Conservation (phyloP, 2,113 vertebrate species). For the Australoheros scitulus region DNA sequence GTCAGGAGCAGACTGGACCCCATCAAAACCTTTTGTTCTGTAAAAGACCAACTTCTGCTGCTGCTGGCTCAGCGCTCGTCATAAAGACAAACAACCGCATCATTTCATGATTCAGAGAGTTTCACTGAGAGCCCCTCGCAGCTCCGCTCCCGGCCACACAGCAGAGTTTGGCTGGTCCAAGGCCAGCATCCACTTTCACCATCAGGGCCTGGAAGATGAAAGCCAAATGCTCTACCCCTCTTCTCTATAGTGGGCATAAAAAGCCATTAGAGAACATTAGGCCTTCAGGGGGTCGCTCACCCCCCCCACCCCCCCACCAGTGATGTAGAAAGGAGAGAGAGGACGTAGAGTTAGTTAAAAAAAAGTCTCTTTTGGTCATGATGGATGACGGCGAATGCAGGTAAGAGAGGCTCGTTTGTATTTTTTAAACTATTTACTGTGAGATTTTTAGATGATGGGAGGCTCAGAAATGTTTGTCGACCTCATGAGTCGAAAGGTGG, state of each 20-base stretch:
- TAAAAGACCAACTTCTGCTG: not conserved
- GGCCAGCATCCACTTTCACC: constrained; percentile 11
- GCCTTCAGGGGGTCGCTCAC: constrained; percentile 28
- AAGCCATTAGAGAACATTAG: constrained; percentile 64
- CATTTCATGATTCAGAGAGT: not conserved
- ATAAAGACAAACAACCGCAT: not conserved
- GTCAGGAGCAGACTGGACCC: no score
- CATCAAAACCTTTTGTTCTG: not conserved
- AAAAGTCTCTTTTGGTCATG: constrained; percentile 1
- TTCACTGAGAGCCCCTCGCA: constrained; percentile 8
- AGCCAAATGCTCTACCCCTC: not conserved
- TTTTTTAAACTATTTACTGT: not conserved
- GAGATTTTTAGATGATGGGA: not conserved
- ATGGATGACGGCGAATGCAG: constrained; percentile 22
- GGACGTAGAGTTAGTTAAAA: constrained; percentile 2
- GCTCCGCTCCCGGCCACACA: constrained; percentile 19
- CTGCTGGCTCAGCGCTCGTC: not conserved
- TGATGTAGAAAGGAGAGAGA: constrained; percentile 27
- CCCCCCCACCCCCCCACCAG: not conserved
- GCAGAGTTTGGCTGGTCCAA: not conserved
- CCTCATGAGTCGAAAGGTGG: not conserved
- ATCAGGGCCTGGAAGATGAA: constrained; percentile 19
- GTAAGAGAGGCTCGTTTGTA: constrained; percentile 4
- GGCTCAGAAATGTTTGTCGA: not conserved
- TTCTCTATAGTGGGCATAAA: constrained; percentile 63